A percentile compares a stretch with the other conserved stretches of the same genome.
Evolutionary conservation across 2,888 invertebrate species (phyloP).

Genomic region (Himalopsyche japonica): DNA sequence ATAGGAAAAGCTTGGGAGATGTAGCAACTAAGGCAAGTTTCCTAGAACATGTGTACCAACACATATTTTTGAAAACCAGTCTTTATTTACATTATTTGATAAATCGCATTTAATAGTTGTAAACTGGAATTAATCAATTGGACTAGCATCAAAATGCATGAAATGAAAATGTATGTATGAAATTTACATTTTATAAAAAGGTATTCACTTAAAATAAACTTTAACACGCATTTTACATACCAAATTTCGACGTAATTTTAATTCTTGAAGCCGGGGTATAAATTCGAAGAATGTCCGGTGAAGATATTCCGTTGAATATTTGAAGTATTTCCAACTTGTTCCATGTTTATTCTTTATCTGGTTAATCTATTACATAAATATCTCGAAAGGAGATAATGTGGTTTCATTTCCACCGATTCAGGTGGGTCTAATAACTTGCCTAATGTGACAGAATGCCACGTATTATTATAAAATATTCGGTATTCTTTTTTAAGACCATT

Average conservation of each 20-base stretch:
- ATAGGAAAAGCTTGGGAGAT: too few species aligned
- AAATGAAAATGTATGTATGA: too few species aligned
- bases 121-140: too few species aligned
- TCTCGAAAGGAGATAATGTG: background rate
- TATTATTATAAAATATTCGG: background rate
- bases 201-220: background rate
- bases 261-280: background rate
- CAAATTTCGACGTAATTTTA: background rate
- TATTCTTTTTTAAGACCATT: background rate
- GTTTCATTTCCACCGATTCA: background rate
- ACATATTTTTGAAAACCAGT: too few species aligned
- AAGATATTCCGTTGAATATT: background rate
- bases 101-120: too few species aligned
- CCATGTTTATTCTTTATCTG: background rate
- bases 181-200: too few species aligned
- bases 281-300: background rate
- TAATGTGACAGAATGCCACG: slow-evolving; percentile 23
- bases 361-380: background rate
- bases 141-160: too few species aligned
- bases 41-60: too few species aligned
- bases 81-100: too few species aligned
- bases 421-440: slow-evolving; percentile 31
- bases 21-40: too few species aligned
- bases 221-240: background rate
- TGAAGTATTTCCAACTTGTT: background rate